Evolutionary conservation across 2,797 vertebrate genomes (phyloP), one percentile per base, ranked within the genome.

Genomic region (Pipistrellus pygmaeus): DNA sequence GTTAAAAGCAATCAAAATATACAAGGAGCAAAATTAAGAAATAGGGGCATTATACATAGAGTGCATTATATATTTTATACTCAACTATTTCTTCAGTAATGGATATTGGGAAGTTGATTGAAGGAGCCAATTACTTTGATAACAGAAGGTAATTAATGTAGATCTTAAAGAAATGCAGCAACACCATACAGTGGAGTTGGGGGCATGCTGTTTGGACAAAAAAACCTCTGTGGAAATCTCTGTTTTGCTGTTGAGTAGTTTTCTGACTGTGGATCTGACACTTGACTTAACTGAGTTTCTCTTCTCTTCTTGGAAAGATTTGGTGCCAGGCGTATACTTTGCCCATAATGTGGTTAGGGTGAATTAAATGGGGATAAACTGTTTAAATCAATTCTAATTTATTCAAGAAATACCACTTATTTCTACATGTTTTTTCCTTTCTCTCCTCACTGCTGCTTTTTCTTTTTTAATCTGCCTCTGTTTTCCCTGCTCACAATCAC

Each of bases 401-500:
- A 62, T 48, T 88, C 53, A 55, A 15, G 25, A 48, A 81, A 41
- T 15, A 4, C 18, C 27, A 38, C 30, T 78, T 41, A n/a, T 73
- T 80, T 25, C 32, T 38, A 38, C 30, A 27, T 30, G 20, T 57
- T 48, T 64, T 11, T 48, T 68, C 51, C n/a, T 84, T 51, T 69
- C 38, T 64, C 5, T 57, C n/a, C 66, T 89, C 8, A 30, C 30
- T 23, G 9, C 8, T 41, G 3, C 38, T 14, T 13, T 44, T 44
- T 44, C 51, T 15, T 1, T 25, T 18, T n/a, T 44, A 9, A 0
- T 5, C 3, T 1, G 6, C 20, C 4, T 62, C 17, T 10, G 4
- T 32, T 51, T 88, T 69, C 20, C 14, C 15, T 46, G 3, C 17
- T 3, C 17, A n/a, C 4, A 51, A 18, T 1, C 21, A 77, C 20